A percentile compares a stretch with the other conserved stretches of the same genome.
Evolutionary conservation across 1,140 invertebrate genomes (phyloP).

Genomic region (Bombus superbus): DNA sequence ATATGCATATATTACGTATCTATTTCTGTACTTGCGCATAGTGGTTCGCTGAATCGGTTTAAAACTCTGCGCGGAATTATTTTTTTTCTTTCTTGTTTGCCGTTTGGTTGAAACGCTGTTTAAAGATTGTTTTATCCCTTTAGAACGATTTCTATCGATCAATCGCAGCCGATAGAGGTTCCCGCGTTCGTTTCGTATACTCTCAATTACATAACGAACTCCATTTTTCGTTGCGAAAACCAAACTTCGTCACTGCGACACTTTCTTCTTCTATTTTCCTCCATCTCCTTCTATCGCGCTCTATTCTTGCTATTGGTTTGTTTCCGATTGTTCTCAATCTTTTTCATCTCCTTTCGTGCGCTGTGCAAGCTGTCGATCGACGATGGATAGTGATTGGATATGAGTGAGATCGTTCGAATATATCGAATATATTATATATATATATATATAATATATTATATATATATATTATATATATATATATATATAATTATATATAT

Average conservation of each 20-base stretch:
- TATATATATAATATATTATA: constrained; percentile 13
- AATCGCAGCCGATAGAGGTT: background rate
- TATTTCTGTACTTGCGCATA: constrained; percentile 38
- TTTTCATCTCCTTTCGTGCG: background rate
- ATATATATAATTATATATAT: constrained; percentile 63
- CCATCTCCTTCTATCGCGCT: background rate
- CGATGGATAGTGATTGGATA: constrained; percentile 79
- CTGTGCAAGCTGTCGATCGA: constrained; percentile 47
- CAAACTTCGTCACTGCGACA: background rate
- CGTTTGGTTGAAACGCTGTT: background rate
- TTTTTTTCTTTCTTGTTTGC: constrained; percentile 6
- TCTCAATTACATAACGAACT: background rate
- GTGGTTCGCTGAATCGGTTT: background rate
- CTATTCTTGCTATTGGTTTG: background rate
- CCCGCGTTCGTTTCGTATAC: background rate
- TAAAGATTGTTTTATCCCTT: background rate
- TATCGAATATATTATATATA: constrained; percentile 77
- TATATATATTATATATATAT: constrained; percentile 13
- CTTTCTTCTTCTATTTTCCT: background rate
- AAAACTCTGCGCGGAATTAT: background rate
- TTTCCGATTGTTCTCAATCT: background rate
- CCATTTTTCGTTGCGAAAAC: constrained; percentile 5
- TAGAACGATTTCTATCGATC: background rate
- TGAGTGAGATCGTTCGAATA: constrained; percentile 78
- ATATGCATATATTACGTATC: constrained; percentile 50